Evolutionary conservation across 2,113 vertebrate genomes (phyloP).

Genomic region (Grammomys dolichurus): DNA sequence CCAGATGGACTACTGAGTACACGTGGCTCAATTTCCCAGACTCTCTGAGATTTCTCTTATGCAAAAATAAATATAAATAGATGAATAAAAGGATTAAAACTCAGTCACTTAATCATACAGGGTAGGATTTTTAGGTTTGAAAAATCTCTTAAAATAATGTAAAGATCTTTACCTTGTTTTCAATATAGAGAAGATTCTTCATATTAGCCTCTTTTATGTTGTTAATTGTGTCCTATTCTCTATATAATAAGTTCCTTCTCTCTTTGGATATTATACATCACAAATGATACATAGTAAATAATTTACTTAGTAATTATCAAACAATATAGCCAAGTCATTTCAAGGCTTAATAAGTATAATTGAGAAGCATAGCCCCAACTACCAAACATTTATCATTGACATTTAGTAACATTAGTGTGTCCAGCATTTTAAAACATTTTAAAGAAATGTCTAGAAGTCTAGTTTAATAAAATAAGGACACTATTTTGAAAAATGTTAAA

Average conservation of each 20-base stretch:
- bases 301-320: slow-evolving; percentile 2
- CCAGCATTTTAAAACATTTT: neutral
- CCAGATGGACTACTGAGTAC: neutral
- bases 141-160: neutral
- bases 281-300: neutral
- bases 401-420: neutral
- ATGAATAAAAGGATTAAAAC: neutral
- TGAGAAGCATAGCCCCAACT: neutral
- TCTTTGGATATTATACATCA: slow-evolving; percentile 16
- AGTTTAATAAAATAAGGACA: neutral
- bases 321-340: neutral
- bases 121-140: neutral
- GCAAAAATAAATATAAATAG: neutral
- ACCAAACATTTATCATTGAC: neutral
- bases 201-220: neutral
- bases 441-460: neutral
- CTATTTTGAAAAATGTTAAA: neutral
- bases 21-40: neutral
- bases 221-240: neutral
- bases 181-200: neutral
- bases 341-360: neutral
- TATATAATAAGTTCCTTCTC: neutral
- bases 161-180: neutral
- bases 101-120: neutral
- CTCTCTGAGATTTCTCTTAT: neutral